Percentiles rank a stretch among this genome's conserved stretches.
Conservation (phyloP, 2,888 invertebrate species). For the Drosophila emarginata region DNA sequence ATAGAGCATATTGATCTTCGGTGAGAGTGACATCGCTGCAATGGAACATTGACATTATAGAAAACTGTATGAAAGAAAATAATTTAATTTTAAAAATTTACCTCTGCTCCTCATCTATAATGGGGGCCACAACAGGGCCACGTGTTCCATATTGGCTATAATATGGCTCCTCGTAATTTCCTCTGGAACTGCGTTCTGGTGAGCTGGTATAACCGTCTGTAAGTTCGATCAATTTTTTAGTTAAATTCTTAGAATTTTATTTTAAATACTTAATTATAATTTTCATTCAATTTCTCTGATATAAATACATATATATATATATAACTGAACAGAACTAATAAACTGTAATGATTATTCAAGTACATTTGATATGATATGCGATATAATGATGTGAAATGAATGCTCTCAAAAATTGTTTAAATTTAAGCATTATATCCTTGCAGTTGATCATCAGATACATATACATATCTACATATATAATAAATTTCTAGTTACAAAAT, state of each 20-base stretch:
- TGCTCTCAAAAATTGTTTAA: neutral
- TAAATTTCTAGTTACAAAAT: no score
- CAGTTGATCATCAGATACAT: neutral
- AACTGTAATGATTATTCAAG: neutral
- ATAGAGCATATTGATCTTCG: conserved; percentile 88
- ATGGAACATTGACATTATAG: neutral
- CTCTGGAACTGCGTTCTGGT: conserved; percentile 89
- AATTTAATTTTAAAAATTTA: conserved; percentile 31
- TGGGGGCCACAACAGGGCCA: conserved; percentile 89
- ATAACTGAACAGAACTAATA: neutral
- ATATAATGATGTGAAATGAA: neutral
- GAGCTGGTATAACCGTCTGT: conserved; percentile 93
- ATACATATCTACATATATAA: neutral
- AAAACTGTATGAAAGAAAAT: neutral
- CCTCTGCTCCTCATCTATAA: conserved; percentile 94
- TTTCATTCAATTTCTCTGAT: neutral
- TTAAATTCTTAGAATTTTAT: neutral
- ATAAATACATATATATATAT: neutral
- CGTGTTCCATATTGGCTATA: conserved; percentile 90
- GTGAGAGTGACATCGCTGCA: conserved; percentile 86
- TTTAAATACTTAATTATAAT: neutral
- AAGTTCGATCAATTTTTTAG: conserved; percentile 48
- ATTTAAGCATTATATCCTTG: neutral
- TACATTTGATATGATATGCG: neutral
- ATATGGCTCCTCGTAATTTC: conserved; percentile 93